Conservation (phyloP, 2,888 invertebrate genomes). For the Drosophila rubida region DNA sequence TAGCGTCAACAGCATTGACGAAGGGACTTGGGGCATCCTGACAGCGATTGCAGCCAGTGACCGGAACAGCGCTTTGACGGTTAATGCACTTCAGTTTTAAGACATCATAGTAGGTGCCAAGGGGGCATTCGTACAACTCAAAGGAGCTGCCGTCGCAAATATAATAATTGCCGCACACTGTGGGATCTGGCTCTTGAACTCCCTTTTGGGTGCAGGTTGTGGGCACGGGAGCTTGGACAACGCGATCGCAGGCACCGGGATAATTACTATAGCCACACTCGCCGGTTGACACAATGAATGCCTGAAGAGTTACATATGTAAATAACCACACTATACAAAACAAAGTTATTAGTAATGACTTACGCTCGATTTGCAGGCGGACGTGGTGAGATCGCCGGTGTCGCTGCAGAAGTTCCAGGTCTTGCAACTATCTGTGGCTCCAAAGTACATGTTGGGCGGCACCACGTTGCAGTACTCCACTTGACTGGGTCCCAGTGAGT, state of each 20-base stretch:
- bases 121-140: conserved; percentile 10
- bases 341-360: conserved; percentile 15
- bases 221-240: conserved; percentile 11
- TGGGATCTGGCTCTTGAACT: not conserved
- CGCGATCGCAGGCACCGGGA: conserved; percentile 43
- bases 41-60: conserved; percentile 58
- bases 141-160: conserved; percentile 14
- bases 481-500: not conserved
- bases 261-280: not conserved
- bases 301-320: not conserved
- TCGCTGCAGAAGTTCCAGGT: conserved; percentile 37
- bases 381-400: not conserved
- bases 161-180: conserved; percentile 39
- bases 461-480: conserved; percentile 38
- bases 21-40: conserved; percentile 25
- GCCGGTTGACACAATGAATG: not conserved
- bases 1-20: conserved; percentile 42
- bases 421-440: conserved; percentile 7
- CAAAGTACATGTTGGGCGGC: conserved; percentile 43
- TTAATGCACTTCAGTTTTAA: fast-evolving
- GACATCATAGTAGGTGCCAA: conserved; percentile 36
- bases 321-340: too few relatives aligned
- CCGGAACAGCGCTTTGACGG: not conserved
- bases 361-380: conserved; percentile 24
- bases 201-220: not conserved